Conservation (phyloP, 2,113 vertebrate species). For the Dicentrarchus labrax region DNA sequence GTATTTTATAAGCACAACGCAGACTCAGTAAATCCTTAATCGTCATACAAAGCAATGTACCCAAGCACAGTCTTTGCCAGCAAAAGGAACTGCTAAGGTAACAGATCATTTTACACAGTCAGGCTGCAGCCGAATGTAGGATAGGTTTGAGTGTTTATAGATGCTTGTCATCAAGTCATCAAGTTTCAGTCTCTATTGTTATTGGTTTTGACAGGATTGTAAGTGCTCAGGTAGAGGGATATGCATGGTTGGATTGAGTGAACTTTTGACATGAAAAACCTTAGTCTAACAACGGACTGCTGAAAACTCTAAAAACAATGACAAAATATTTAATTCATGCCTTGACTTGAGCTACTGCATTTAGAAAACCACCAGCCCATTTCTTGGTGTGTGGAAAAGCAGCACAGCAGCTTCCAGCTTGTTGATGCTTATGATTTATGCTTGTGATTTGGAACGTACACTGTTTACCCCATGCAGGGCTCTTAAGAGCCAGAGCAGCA, state of each 20-base stretch:
- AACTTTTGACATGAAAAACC: not conserved
- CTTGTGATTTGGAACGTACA: slow-evolving; percentile 3
- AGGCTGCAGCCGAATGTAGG: not conserved
- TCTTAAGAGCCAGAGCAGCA: not conserved
- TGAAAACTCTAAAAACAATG: not conserved
- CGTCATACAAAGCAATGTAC: not conserved
- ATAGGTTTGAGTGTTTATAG: not conserved
- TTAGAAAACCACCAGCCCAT: not conserved
- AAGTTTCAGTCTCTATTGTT: not conserved
- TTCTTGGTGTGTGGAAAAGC: not conserved
- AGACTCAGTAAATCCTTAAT: not conserved
- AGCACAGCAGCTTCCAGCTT: not conserved
- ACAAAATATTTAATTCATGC: slow-evolving; percentile 22
- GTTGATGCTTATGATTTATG: not conserved
- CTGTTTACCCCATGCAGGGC: not conserved
- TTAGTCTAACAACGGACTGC: not conserved
- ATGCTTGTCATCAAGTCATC: not conserved
- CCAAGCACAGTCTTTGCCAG: not conserved
- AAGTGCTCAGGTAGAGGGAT: not conserved
- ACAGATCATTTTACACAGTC: not conserved
- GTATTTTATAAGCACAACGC: not conserved
- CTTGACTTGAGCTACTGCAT: not conserved
- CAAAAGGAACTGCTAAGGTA: not conserved
- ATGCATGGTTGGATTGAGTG: not conserved
- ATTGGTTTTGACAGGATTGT: not conserved